Evolutionary conservation across 2,888 invertebrate genomes (phyloP), one percentile per base, ranked within the genome.

Genomic region (Baccha elongata): DNA sequence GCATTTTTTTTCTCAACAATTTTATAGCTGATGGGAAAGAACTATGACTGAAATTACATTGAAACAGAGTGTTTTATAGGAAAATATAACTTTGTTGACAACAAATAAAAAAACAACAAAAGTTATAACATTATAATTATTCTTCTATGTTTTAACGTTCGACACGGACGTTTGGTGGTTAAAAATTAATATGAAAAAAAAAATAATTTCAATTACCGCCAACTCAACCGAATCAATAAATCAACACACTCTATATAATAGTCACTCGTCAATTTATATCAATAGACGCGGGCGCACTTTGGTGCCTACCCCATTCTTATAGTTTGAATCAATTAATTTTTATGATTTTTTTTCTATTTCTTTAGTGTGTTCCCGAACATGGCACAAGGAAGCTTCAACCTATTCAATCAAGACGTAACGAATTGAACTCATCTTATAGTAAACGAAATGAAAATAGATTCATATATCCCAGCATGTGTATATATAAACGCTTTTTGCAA

Each of bases 221-320:
- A 71, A 81, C 58, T 75, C 71, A 75, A 81, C 75, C 75, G 65
- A 71, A 81, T 81, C 81, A 81, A 81, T 81, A 76, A 81, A 81
- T 81, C 81, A 81, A 81, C 81, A 81, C 81, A 48, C 67, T 81
- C 71, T 76, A 32, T n/a, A n/a, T n/a, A n/a, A n/a, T 4, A 71
- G 40, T 40, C 21, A 15, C 52, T 81, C 53, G 35, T 35, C 53
- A 81, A 76, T 76, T 81, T 62, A 72, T 76, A 53, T 81, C 67
- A 81, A 81, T 71, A 72, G 60, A 71, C 23, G 42, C 64, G 32
- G 29, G 44, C 67, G 48, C 60, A 60, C 44, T 44, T 15, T 35
- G n/a, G 19, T 40, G 26, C 53, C 21, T 40, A 35, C 53, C 21
- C 32, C 32, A 40, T 35, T 32, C 48, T 62, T 11, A 13, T 23